These are phyloP conservation scores for Nemapogon koenigi DNA, from an alignment of 2,888 invertebrate species.

Conservation along the genomic window DNA sequence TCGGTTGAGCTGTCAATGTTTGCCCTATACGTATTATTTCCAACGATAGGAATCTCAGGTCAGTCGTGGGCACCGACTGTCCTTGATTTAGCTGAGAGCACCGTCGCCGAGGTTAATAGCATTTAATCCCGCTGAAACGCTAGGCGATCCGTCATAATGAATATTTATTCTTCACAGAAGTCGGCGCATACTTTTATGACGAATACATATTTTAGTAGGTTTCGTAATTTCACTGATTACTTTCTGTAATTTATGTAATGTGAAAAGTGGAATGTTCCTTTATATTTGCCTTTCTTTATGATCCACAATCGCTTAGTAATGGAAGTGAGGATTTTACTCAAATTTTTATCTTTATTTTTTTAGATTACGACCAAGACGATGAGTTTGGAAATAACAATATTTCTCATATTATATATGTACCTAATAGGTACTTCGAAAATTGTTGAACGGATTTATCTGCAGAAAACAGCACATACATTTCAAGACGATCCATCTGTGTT, in stretches of 20 bases:
- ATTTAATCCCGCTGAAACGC: slow-evolving; percentile 63
- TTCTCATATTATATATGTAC: too few relatives aligned
- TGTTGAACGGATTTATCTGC: too few relatives aligned
- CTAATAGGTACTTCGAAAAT: too few relatives aligned
- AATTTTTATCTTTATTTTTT: too few relatives aligned
- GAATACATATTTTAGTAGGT: slow-evolving; percentile 64
- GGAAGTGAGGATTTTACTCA: neutral
- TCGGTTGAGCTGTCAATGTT: neutral
- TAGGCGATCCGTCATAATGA: slow-evolving; percentile 59
- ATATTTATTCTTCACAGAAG: slow-evolving; percentile 59
- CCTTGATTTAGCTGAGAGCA: slow-evolving; percentile 49
- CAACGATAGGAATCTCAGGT: too few relatives aligned
- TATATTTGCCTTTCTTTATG: slow-evolving; percentile 1
- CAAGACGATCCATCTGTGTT: too few relatives aligned
- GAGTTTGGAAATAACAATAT: too few relatives aligned
- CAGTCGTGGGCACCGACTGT: slow-evolving; percentile 15
- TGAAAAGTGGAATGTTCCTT: slow-evolving; percentile 7
- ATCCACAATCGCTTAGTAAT: neutral
- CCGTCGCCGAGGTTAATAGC: slow-evolving; percentile 43
- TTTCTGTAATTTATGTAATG: slow-evolving; percentile 52
- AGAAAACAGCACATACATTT: too few relatives aligned
- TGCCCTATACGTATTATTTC: too few relatives aligned
- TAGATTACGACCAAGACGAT: too few relatives aligned
- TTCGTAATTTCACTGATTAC: slow-evolving; percentile 59
- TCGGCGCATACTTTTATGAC: slow-evolving; percentile 60